Evolutionary conservation across 2,113 vertebrate species (phyloP).

Genomic region (Chelonoidis abingdonii): DNA sequence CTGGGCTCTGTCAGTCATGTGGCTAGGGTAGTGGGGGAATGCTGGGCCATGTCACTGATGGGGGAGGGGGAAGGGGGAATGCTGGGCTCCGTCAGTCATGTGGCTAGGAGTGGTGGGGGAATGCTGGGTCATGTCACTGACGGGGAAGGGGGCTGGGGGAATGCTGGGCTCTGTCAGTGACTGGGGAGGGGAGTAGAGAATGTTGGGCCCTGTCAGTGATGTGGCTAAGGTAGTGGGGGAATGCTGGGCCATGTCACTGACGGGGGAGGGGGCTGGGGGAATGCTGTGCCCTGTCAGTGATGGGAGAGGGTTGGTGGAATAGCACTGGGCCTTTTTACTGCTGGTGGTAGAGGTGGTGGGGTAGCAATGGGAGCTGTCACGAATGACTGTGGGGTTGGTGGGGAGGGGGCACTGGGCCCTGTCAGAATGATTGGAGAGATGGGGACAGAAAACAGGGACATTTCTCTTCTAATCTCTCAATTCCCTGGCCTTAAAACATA

Average conservation of each 20-base stretch:
- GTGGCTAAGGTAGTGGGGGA: no score
- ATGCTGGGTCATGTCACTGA: neutral
- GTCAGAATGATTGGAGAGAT: neutral
- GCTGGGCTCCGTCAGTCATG: no score
- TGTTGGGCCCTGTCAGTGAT: no score
- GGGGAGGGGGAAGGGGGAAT: no score
- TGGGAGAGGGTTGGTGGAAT: neutral
- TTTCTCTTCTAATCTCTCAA: neutral
- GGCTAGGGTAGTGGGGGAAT: neutral
- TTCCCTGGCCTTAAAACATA: neutral
- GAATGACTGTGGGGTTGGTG: neutral
- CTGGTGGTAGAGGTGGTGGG: neutral
- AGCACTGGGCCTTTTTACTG: neutral
- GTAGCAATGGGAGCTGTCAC: neutral
- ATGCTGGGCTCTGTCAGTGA: no score
- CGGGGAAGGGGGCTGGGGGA: neutral
- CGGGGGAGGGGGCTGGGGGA: neutral
- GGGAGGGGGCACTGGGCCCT: neutral
- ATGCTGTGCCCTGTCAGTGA: neutral
- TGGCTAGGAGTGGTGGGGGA: neutral
- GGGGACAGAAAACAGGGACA: neutral
- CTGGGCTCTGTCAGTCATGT: no score
- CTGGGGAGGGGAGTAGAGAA: no score
- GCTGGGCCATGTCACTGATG: no score
- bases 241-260: no score